Evolutionary conservation across 2,888 invertebrate genomes (phyloP), one percentile per base, ranked within the genome.

Genomic region (Neocrepidodera transversa): DNA sequence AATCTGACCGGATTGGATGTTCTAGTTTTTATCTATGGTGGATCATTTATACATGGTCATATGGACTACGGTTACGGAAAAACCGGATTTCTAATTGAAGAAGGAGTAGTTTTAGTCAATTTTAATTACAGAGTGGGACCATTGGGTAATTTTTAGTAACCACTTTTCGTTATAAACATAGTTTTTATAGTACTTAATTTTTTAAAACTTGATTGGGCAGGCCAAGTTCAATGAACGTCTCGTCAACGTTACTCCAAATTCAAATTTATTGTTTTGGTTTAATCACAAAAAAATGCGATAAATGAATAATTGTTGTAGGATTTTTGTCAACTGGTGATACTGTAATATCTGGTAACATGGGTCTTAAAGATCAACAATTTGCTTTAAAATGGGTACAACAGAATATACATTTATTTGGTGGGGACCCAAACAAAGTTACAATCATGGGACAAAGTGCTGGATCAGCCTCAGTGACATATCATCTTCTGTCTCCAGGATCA

Each of bases 51-150:
- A 5, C 63, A 64, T 49, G 69, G 69, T 8, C 58, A 64, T 2
- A 58, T 51, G 11, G n/a, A 17, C 45, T 62, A 38, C 4, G 62
- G 60, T 5, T 38, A 53, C 13, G 35, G 51, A 17, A 57, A 55
- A 8, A 62, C 70, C 1, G 69, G 66, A 38, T 68, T 60, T 53
- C 55, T 72, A 3, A 67, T 74, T 42, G 65, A 71, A 28, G 47
- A 68, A 38, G 45, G 56, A 4, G 54, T 74, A 2, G 47, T 71
- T 2, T 35, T 73, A 23, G 73, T 72, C 2, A 62, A 62, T 7
- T 60, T 70, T 13, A 71, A 71, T 36, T 71, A 71, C 36, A 54
- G 71, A 26, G 35, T 71, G 5, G 71, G 71, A 40, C 66, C 68
- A 32, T 71, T 70, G 55, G 71, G 71, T 70, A 60, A 58, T n/a